Evolutionary conservation across 2,113 vertebrate species (phyloP).

Genomic region (Petrocephalus microphthalmus): DNA sequence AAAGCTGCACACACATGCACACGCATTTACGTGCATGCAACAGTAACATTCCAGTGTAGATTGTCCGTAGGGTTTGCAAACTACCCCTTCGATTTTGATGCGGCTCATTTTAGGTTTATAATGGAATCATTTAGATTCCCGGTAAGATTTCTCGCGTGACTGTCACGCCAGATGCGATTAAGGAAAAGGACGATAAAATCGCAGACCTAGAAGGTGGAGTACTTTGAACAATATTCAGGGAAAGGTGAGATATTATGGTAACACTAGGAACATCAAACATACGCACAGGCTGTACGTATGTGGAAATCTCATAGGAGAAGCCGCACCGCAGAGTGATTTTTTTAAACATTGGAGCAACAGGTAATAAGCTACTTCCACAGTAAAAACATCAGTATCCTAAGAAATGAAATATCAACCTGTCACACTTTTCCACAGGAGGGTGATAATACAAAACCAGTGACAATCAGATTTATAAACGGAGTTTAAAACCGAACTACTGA

Average conservation of each 20-base stretch:
- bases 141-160: background rate
- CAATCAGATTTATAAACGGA: background rate
- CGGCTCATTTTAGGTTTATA: background rate
- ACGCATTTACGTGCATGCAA: background rate
- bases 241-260: background rate
- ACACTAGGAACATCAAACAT: background rate
- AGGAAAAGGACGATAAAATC: background rate
- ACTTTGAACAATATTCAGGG: background rate
- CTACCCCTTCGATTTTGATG: background rate
- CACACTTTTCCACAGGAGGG: background rate
- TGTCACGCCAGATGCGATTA: background rate
- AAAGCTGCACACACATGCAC: background rate
- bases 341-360: background rate
- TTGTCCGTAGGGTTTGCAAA: background rate
- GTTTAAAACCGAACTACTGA: background rate
- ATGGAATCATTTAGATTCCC: background rate
- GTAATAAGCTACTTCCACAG: background rate
- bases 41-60: background rate
- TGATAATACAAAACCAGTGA: background rate
- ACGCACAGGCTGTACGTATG: background rate
- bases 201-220: background rate
- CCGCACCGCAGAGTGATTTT: background rate
- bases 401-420: background rate
- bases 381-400: background rate
- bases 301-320: background rate